phyloP scores from a whole-genome alignment of 1,140 invertebrate species.

The Diuraphis noxia region DNA sequence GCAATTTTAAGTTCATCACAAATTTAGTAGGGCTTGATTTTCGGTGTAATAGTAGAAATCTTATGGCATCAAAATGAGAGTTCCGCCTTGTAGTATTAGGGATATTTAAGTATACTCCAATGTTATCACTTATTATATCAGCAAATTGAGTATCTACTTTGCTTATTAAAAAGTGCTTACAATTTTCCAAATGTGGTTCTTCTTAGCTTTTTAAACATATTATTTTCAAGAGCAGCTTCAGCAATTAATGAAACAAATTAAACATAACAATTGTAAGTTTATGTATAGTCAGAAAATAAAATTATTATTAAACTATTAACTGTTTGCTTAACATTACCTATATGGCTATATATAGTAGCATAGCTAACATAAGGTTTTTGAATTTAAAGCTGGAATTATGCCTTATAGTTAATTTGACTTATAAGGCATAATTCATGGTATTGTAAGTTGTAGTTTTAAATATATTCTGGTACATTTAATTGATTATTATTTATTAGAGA shows the following conservation, averaged over 20 bases:
- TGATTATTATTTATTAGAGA: no score
- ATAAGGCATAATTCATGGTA: background rate
- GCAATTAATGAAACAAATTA: no score
- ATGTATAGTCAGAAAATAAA: background rate
- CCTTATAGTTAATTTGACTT: background rate
- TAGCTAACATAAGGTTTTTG: no score
- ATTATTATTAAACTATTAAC: background rate
- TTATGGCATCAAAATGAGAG: background rate
- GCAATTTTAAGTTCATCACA: conserved; percentile 15
- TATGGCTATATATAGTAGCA: background rate
- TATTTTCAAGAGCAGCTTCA: no score
- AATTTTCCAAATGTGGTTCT: no score
- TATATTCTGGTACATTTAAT: no score
- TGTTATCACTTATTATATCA: background rate
- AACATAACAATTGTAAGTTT: background rate
- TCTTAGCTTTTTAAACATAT: no score
- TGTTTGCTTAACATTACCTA: background rate
- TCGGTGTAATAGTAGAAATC: background rate
- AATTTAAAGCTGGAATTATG: background rate
- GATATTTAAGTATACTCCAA: background rate
- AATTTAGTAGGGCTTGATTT: background rate
- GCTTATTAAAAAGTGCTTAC: background rate
- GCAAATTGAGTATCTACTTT: background rate
- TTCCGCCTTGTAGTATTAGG: background rate
- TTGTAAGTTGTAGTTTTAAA: no score